Conservation (phyloP, 2,888 invertebrate genomes). For the Stegana nigrithorax region DNA sequence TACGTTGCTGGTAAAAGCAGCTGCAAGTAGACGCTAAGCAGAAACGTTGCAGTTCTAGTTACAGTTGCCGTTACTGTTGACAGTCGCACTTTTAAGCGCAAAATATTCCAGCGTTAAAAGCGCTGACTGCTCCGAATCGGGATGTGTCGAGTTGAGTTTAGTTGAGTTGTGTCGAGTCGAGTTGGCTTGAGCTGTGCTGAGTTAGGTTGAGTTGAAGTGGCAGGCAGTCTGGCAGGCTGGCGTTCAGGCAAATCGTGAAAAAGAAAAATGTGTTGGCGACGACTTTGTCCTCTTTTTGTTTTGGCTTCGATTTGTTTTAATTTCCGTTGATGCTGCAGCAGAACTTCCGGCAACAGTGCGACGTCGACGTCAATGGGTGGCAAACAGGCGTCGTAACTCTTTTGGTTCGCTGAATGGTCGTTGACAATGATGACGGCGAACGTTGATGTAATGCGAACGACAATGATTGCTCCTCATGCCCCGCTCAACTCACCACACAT, state of each 20-base stretch:
- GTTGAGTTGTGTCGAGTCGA: constrained; percentile 1
- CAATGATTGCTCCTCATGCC: too few species aligned
- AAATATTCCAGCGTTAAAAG: constrained; percentile 8
- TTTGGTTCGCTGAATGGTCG: too few species aligned
- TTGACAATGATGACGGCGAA: neutral
- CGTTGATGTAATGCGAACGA: neutral
- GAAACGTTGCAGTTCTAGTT: too few species aligned
- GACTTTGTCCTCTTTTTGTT: constrained; percentile 27
- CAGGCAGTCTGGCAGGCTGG: too few species aligned
- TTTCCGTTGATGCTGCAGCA: constrained; percentile 46
- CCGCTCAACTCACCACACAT: too few species aligned
- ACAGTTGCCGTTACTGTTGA: too few species aligned
- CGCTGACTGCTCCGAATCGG: neutral
- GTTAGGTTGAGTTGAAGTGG: neutral
- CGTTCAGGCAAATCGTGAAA: too few species aligned
- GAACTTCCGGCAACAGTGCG: constrained; percentile 35
- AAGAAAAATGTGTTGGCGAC: constrained; percentile 13
- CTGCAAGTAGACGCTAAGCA: neutral
- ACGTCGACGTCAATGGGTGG: neutral
- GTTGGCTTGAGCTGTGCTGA: constrained; percentile 7
- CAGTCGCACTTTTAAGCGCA: neutral
- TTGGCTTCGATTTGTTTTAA: constrained; percentile 46
- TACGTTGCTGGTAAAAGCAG: constrained; percentile 2
- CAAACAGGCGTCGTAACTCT: neutral
- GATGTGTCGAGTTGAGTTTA: neutral